A percentile compares a stretch with the other conserved stretches of the same genome.
These are phyloP conservation scores for Aporrectodea caliginosa DNA, from an alignment of 1,140 invertebrate genomes.

Conservation along the genomic window DNA sequence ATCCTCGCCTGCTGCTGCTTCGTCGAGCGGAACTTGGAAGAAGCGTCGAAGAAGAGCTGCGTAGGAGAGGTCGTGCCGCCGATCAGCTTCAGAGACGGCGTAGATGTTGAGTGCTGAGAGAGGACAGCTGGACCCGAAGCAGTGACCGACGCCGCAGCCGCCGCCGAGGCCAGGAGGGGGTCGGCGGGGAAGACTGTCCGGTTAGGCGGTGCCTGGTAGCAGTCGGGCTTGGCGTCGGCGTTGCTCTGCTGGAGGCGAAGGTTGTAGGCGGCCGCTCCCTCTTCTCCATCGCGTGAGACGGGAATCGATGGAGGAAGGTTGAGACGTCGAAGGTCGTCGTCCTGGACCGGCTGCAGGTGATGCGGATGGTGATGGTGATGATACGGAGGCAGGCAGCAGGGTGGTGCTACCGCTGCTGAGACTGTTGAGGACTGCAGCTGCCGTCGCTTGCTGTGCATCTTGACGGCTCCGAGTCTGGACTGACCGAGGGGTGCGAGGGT, in stretches of 20 bases:
- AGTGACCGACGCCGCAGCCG: neutral
- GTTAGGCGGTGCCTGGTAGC: conserved; percentile 18
- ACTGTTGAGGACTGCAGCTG: too few relatives aligned
- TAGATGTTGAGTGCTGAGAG: too few relatives aligned
- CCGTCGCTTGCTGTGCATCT: too few relatives aligned
- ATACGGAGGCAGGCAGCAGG: too few relatives aligned
- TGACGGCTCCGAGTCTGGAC: too few relatives aligned
- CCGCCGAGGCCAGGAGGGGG: neutral
- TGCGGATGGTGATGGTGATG: neutral
- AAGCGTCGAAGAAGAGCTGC: neutral
- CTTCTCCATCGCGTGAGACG: neutral
- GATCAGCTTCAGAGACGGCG: too few relatives aligned
- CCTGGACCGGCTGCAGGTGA: neutral
- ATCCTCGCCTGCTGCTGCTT: neutral
- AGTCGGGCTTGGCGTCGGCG: neutral
- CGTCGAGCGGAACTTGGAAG: neutral
- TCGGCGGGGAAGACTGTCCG: conserved; percentile 13
- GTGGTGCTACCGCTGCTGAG: too few relatives aligned
- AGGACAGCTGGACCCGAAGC: neutral
- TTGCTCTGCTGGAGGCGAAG: neutral
- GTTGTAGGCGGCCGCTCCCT: neutral
- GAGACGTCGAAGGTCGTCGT: neutral
- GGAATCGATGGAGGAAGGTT: neutral
- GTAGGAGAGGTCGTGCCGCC: too few relatives aligned
- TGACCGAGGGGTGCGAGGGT: too few relatives aligned